Conservation (phyloP, 2,888 invertebrate genomes). For the Nudaria mundana region DNA sequence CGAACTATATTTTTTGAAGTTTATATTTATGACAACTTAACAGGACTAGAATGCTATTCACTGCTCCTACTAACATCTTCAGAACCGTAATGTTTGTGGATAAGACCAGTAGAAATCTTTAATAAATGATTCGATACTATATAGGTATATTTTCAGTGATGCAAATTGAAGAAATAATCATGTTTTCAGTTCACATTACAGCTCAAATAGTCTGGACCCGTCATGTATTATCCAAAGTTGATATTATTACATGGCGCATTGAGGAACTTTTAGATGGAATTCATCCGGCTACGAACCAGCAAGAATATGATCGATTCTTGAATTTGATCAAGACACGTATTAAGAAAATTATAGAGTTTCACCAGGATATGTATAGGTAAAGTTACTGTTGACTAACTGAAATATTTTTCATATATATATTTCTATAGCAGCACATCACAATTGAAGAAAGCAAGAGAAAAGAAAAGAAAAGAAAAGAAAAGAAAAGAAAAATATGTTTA, state of each 20-base stretch:
- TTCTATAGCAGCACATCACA: background rate
- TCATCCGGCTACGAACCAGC: constrained; percentile 31
- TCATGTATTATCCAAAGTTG: constrained; percentile 54
- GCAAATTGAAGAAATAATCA: background rate
- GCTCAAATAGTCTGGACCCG: constrained; percentile 63
- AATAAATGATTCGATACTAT: too few relatives aligned
- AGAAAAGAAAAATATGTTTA: too few relatives aligned
- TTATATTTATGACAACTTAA: too few relatives aligned
- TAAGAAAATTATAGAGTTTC: constrained; percentile 45
- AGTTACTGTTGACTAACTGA: background rate
- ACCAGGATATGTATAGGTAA: constrained; percentile 53
- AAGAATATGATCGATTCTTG: constrained; percentile 32
- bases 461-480: too few relatives aligned
- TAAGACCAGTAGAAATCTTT: too few relatives aligned
- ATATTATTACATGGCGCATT: constrained; percentile 54
- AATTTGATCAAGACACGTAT: constrained; percentile 42
- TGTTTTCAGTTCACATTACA: constrained; percentile 51
- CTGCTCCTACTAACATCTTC: too few relatives aligned
- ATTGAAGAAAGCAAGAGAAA: too few relatives aligned
- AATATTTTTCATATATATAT: background rate
- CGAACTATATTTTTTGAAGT: too few relatives aligned
- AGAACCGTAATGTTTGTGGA: too few relatives aligned
- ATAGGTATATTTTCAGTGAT: too few relatives aligned
- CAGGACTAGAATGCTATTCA: too few relatives aligned
- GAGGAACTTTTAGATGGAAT: constrained; percentile 52